Percentiles rank a stretch among this genome's conserved stretches.
phyloP scores from a whole-genome alignment of 1,140 invertebrate genomes.

The Aporrectodea caliginosa region DNA sequence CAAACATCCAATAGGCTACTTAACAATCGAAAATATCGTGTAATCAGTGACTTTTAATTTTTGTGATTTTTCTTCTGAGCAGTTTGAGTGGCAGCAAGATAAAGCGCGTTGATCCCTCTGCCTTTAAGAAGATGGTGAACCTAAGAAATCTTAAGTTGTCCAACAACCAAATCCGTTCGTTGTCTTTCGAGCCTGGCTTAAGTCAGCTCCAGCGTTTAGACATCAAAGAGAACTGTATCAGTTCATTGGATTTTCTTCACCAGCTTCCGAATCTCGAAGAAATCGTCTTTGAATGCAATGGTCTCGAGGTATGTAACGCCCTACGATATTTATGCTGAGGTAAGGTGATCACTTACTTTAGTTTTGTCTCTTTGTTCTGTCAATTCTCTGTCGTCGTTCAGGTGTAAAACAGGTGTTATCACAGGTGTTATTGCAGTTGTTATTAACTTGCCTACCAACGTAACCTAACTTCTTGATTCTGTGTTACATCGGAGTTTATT shows the following conservation, averaged over 20 bases:
- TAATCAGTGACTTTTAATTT: too few species aligned
- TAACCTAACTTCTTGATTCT: too few species aligned
- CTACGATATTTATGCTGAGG: too few species aligned
- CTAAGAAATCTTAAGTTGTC: not conserved
- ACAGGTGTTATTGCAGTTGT: too few species aligned
- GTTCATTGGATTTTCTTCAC: not conserved
- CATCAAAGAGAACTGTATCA: not conserved
- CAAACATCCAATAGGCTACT: too few species aligned
- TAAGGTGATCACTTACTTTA: too few species aligned
- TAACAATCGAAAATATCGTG: too few species aligned
- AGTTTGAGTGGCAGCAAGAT: not conserved
- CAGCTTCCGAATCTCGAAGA: not conserved
- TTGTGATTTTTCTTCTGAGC: not conserved
- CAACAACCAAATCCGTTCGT: not conserved
- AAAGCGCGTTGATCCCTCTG: not conserved
- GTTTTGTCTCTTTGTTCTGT: too few species aligned
- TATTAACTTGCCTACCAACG: too few species aligned
- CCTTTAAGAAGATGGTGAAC: not conserved
- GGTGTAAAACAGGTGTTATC: too few species aligned
- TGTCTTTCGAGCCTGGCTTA: not conserved
- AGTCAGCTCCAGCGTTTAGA: not conserved
- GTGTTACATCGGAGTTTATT: too few species aligned
- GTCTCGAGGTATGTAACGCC: not conserved
- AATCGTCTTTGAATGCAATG: not conserved
- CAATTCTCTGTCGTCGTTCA: too few species aligned